A percentile compares a stretch with the other conserved stretches of the same genome.
Conservation (phyloP, 2,888 invertebrate species). For the Callosobruchus maculatus region DNA sequence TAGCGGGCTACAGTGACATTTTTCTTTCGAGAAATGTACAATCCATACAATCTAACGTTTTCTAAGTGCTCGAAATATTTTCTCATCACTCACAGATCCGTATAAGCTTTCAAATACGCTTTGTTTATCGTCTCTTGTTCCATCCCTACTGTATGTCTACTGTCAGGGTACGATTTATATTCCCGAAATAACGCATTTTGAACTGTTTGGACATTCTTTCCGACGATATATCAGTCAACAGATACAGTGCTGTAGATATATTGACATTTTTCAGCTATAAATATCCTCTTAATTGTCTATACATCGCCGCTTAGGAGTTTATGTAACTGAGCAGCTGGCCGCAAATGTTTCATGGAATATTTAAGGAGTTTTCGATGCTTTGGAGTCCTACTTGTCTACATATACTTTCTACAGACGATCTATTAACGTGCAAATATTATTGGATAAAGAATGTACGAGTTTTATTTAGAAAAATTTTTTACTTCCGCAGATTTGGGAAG, state of each 20-base stretch:
- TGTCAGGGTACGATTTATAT: neutral
- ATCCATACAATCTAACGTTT: neutral
- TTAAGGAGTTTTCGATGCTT: neutral
- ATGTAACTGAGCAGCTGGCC: neutral
- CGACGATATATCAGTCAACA: neutral
- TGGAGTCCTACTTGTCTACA: too few species aligned
- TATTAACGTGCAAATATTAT: too few species aligned
- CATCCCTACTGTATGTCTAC: neutral
- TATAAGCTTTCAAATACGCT: neutral
- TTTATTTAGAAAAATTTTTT: too few species aligned
- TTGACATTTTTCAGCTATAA: neutral
- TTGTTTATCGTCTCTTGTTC: neutral
- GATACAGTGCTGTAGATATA: neutral
- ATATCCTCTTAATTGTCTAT: neutral
- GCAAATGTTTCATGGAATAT: neutral
- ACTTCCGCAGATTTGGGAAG: too few species aligned
- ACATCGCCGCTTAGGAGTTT: neutral
- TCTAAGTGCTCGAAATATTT: neutral
- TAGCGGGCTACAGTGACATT: neutral
- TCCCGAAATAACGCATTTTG: neutral
- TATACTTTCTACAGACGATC: too few species aligned
- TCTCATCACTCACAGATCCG: neutral
- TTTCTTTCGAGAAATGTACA: neutral
- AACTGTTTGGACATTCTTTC: neutral
- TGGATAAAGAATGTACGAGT: too few species aligned